These are phyloP conservation scores for Deroptyus accipitrinus DNA, from an alignment of 2,113 vertebrate species.

Conservation along the genomic window DNA sequence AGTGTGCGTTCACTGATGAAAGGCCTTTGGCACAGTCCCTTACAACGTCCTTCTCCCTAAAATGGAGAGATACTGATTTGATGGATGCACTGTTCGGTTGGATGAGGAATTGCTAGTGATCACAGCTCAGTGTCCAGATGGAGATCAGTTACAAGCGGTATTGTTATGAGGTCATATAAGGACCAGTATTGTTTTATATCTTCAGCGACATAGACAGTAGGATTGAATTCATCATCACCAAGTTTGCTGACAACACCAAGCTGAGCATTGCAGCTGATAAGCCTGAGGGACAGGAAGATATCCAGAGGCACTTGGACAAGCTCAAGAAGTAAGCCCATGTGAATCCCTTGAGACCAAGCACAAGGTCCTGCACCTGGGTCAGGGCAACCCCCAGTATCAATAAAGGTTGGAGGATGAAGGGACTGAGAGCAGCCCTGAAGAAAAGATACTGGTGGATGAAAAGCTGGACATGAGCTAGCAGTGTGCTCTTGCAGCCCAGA, in stretches of 20 bases:
- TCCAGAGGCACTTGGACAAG: rapidly evolving
- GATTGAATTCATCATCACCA: background rate
- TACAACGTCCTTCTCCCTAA: background rate
- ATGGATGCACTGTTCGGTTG: background rate
- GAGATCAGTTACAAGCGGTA: background rate
- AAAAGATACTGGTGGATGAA: background rate
- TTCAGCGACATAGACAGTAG: background rate
- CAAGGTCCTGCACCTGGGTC: rapidly evolving
- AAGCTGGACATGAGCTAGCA: background rate
- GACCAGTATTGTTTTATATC: background rate
- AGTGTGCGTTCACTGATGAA: background rate
- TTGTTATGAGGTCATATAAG: rapidly evolving
- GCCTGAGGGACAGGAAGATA: background rate
- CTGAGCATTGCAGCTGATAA: rapidly evolving
- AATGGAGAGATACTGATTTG: background rate
- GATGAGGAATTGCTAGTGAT: background rate
- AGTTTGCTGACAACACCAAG: background rate
- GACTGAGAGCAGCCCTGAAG: background rate
- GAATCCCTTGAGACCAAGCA: background rate
- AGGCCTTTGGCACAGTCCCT: background rate
- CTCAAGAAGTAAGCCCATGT: rapidly evolving
- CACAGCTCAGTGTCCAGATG: background rate
- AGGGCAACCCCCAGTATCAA: rapidly evolving
- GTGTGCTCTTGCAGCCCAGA: background rate
- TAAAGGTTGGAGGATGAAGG: background rate